These are phyloP conservation scores for Ochlodes sylvanus DNA, from an alignment of 2,888 invertebrate genomes.

Conservation along the genomic window DNA sequence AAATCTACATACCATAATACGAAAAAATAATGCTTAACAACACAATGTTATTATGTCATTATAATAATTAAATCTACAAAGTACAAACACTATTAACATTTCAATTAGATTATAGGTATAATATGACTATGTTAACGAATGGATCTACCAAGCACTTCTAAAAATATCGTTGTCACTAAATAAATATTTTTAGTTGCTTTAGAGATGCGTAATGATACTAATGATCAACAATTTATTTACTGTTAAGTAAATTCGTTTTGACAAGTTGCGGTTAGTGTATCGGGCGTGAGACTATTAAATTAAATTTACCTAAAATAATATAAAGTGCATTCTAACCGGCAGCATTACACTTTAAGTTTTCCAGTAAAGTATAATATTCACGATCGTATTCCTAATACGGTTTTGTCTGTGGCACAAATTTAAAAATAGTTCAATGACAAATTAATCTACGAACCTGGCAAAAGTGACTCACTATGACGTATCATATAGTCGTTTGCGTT, in stretches of 20 bases:
- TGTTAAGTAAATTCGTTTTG: conserved; percentile 19
- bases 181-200: conserved; percentile 29
- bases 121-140: conserved; percentile 8
- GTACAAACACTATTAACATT: conserved; percentile 10
- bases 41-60: conserved; percentile 3
- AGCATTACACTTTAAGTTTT: neutral
- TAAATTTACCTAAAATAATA: neutral
- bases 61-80: conserved; percentile 7
- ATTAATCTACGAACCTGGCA: neutral
- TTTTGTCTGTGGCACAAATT: too few relatives aligned
- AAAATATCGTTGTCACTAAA: conserved; percentile 30
- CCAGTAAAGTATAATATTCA: neutral
- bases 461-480: neutral
- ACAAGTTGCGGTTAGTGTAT: conserved; percentile 1
- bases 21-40: conserved; percentile 15
- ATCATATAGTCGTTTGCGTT: neutral
- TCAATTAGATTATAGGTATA: neutral
- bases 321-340: neutral
- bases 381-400: neutral
- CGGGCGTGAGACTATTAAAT: neutral
- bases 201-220: neutral
- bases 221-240: conserved; percentile 15
- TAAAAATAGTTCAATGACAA: conserved; percentile 1
- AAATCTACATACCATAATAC: conserved; percentile 11
- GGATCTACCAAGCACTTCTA: conserved; percentile 26